Evolutionary conservation across 1,140 invertebrate genomes (phyloP).

Genomic region (Euschistus heros): DNA sequence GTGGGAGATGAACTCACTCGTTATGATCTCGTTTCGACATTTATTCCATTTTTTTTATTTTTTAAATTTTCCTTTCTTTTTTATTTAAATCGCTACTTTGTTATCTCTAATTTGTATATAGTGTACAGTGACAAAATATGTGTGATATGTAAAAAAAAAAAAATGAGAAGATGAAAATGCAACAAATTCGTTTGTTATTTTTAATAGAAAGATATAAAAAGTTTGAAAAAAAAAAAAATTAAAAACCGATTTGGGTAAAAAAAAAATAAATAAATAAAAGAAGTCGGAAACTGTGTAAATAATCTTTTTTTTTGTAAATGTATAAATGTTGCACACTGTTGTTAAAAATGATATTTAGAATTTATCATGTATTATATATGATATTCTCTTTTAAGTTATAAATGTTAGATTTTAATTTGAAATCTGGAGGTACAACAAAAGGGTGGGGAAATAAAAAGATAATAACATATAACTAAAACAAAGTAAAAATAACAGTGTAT

Average conservation of each 20-base stretch:
- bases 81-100: not conserved
- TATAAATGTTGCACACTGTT: constrained; percentile 15
- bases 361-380: constrained; percentile 7
- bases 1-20: constrained; percentile 20
- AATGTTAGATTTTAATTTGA: constrained; percentile 1
- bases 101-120: constrained; percentile 3
- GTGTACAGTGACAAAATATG: constrained; percentile 11
- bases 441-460: not conserved
- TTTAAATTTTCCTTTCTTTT: not conserved
- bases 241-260: too few relatives aligned
- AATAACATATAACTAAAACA: not conserved
- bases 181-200: constrained; percentile 3
- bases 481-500: constrained; percentile 2
- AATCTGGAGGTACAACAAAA: not conserved
- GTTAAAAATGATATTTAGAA: constrained; percentile 15
- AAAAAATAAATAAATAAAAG: too few relatives aligned
- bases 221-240: not conserved
- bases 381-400: constrained; percentile 17
- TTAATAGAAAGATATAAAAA: not conserved
- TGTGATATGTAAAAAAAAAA: constrained; percentile 13
- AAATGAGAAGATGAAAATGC: not conserved
- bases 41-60: not conserved
- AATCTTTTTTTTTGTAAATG: constrained; percentile 4
- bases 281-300: not conserved
- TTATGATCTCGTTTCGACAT: not conserved